Evolutionary conservation across 2,888 invertebrate species (phyloP), one percentile per base, ranked within the genome.

Genomic region (Chymomyza procnemis): DNA sequence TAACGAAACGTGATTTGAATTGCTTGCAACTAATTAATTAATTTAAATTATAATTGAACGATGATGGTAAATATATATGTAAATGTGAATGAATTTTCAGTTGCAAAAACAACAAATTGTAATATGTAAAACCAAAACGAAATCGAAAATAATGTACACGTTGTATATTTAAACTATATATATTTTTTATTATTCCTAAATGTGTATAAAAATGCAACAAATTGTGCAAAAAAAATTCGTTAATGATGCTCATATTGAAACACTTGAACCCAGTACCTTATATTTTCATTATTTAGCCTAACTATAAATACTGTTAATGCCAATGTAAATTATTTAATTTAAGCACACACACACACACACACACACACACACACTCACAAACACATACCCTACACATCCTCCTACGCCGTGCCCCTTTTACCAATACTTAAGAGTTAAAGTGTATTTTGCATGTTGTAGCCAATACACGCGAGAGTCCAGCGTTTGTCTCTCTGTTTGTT

Each of bases 181-280:
- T n/a, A n/a, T 19, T 54, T 54, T 21, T 19, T 16, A 50, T 12
- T 50, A 5, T 16, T 48, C n/a, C n/a, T n/a, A 8, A 4, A 41
- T 41, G 34, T 5, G 12, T 41, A 12, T 41, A 41, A 12, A 41
- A 41, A 9, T 41, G 34, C 34, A 41, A 41, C 34, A 41, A 41
- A 41, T 12, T 41, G 9, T 41, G 34, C 34, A 52, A 68, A n/a
- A n/a, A n/a, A n/a, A n/a, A 78, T 80, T 76, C 84, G 80, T 83
- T 83, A 75, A 81, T 81, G 84, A 81, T 81, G 84, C 83, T 86
- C 86, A 78, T 78, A 72, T 76, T 79, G 71, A 82, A 82, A 87
- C 88, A 89, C 88, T 88, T 88, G 79, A 89, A 89, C 89, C 89
- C 89, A 89, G 89, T 89, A 89, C 89, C 89, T 89, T 89, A 89